Base-by-base conservation (phyloP, 2,888 invertebrate genomes). In the Hermaeophaga mercurialis region DNA sequence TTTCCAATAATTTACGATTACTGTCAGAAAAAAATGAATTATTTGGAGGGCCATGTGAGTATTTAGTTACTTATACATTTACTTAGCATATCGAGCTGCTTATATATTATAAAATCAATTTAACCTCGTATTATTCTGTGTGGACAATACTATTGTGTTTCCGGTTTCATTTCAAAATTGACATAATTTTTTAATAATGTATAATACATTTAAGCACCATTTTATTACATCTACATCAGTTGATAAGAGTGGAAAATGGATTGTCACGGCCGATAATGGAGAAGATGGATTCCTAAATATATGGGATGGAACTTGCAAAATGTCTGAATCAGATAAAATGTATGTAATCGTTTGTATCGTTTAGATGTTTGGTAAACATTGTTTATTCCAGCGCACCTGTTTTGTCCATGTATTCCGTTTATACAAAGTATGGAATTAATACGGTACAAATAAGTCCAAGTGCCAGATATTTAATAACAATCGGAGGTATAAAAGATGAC, bases 21-120 rank as follows among this genome's bases (percentile, higher is more conserved):
- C 78, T 79, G 79, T 33, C 78, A 78, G 3, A 83, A 84, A 47
- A 74, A 80, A 54, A 85, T 86, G 81, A 78, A 76, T 66, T 81
- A 85, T 63, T 78, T 89, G 33, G 85, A 86, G 68, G 88, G 87
- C 38, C 89, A 89, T 70, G 89, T 89, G 70, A 81, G 83, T 49
- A 24, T 6, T 22, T 22, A 3, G 22, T 22, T 22, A 5, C 6
- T 15, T 15, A 14, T 9, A 11, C 34, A 34, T 12, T 34, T 26
- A n/a, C n/a, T n/a, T n/a, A n/a, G n/a, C n/a, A n/a, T n/a, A n/a
- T n/a, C n/a, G n/a, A n/a, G n/a, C 38, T 46, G 11, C 22, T 17
- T 9, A 43, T 15, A 11, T 19, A 7, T n/a, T 7, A 12, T 38
- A 22, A 22, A 22, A 6, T 22, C 22, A 6, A 22, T n/a, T n/a